Percentiles rank a stretch among this genome's conserved stretches.
Conservation (phyloP, 2,113 vertebrate species). For the Fulmarus glacialis region DNA sequence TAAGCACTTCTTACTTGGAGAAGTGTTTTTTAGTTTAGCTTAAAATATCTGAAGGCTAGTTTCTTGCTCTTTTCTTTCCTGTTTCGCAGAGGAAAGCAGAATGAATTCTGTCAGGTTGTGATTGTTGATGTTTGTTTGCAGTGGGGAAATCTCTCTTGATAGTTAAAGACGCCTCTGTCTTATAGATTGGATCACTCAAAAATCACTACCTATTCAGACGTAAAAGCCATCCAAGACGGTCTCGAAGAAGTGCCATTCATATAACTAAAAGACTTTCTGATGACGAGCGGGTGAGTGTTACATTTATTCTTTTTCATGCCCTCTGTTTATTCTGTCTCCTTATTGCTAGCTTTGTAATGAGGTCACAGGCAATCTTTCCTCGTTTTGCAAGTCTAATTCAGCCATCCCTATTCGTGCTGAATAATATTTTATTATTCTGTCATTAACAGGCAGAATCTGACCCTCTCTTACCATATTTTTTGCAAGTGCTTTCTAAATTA, state of each 20-base stretch:
- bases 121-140: background rate
- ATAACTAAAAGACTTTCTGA: constrained; percentile 92
- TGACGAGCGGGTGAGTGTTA: constrained; percentile 86
- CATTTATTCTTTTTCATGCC: background rate
- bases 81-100: background rate
- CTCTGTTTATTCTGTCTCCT: background rate
- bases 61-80: background rate
- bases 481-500: background rate
- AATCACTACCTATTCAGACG: constrained; percentile 94
- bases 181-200: constrained; percentile 93
- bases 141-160: background rate
- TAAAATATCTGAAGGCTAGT: background rate
- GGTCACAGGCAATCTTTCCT: background rate
- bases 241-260: constrained; percentile 86
- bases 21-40: background rate
- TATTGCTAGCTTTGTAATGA: background rate
- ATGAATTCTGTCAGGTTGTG: background rate
- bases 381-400: background rate
- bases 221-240: constrained; percentile 85
- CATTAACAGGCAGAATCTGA: background rate
- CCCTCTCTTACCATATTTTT: background rate
- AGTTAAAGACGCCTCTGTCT: background rate
- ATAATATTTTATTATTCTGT: background rate
- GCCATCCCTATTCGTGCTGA: background rate
- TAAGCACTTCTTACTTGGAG: background rate